A percentile compares a stretch with the other conserved stretches of the same genome.
Evolutionary conservation across 2,888 invertebrate species (phyloP).

Genomic region (Cynaeus angustus): DNA sequence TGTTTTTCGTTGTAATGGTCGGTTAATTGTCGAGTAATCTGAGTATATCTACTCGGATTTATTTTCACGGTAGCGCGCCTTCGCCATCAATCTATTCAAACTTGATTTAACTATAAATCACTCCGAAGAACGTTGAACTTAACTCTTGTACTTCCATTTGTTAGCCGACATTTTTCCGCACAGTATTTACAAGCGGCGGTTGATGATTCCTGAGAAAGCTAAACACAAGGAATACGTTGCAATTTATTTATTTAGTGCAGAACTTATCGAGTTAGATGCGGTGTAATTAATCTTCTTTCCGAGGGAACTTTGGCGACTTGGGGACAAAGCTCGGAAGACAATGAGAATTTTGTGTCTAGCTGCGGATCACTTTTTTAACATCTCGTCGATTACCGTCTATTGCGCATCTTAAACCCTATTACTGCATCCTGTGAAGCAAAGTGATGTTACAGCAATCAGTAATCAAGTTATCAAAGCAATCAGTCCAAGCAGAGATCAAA

Average conservation of each 20-base stretch:
- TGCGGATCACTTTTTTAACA: too few relatives aligned
- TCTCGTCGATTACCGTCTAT: neutral
- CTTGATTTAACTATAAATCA: conserved; percentile 24
- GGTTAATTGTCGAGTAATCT: conserved; percentile 31
- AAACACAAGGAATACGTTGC: neutral
- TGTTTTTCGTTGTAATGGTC: conserved; percentile 21
- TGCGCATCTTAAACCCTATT: neutral
- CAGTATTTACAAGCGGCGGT: neutral
- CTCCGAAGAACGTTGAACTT: conserved; percentile 4
- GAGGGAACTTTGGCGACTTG: too few relatives aligned
- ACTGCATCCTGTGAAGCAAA: neutral
- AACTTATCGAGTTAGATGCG: too few relatives aligned
- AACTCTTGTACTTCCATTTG: neutral
- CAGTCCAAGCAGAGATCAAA: neutral
- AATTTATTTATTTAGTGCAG: too few relatives aligned
- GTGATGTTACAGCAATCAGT: neutral
- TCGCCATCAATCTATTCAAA: conserved; percentile 12
- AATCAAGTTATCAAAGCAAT: conserved; percentile 1
- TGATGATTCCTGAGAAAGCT: too few relatives aligned
- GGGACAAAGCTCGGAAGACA: too few relatives aligned
- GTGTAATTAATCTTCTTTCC: too few relatives aligned
- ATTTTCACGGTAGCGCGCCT: conserved; percentile 28
- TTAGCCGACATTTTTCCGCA: neutral
- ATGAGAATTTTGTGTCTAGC: too few relatives aligned
- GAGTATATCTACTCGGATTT: conserved; percentile 32